Conservation (phyloP, 2,113 vertebrate species). For the Bufo bufo region DNA sequence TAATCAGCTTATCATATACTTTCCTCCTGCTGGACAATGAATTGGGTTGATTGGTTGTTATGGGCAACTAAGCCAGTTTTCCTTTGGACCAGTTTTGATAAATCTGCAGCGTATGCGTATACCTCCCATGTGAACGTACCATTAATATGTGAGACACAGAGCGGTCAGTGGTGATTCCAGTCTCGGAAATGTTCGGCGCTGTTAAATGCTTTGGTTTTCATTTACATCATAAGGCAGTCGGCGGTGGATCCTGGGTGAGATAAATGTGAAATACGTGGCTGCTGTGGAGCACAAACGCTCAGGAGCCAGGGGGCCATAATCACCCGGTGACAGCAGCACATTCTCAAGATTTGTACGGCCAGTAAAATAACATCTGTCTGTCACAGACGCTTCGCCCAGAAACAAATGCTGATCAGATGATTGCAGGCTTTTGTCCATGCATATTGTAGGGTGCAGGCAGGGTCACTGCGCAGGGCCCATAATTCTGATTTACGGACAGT, state of each 20-base stretch:
- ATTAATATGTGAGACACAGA: background rate
- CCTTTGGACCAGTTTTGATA: too few species aligned
- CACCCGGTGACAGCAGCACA: slow-evolving; percentile 4
- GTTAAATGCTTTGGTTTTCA: background rate
- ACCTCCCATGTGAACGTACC: too few species aligned
- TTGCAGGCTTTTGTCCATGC: slow-evolving; percentile 22
- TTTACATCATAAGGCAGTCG: background rate
- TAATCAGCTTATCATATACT: too few species aligned
- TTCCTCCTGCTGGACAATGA: too few species aligned
- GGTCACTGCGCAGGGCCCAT: slow-evolving; percentile 30
- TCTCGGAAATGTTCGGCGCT: background rate
- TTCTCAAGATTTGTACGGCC: slow-evolving; percentile 32
- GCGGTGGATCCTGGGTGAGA: background rate
- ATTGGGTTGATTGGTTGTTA: too few species aligned
- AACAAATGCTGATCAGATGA: slow-evolving; percentile 8
- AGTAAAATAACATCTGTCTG: slow-evolving; percentile 43
- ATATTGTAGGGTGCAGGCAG: background rate
- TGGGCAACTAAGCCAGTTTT: too few species aligned
- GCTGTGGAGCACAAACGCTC: background rate
- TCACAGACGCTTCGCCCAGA: background rate
- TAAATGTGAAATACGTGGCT: slow-evolving; percentile 10
- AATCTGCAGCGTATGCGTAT: too few species aligned
- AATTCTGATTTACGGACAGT: slow-evolving; percentile 25
- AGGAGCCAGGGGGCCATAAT: slow-evolving; percentile 24
- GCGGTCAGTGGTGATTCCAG: background rate